Percentiles rank a stretch among this genome's conserved stretches.
phyloP scores from a whole-genome alignment of 2,113 vertebrate species.

The Platichthys stellatus region DNA sequence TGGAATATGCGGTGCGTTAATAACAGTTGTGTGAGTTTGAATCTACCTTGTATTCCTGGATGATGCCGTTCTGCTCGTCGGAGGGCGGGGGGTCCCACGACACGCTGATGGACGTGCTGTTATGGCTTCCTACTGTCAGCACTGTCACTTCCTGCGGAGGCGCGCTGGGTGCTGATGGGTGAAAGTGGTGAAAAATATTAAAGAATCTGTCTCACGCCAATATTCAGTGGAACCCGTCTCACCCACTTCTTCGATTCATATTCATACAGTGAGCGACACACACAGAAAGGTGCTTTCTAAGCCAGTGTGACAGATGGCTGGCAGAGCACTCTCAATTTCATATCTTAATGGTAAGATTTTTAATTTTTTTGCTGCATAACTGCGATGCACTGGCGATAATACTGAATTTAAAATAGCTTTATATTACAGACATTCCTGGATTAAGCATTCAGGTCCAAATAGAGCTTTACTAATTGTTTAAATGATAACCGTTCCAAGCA shows the following conservation, averaged over 20 bases:
- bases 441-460: conserved; percentile 31
- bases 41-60: conserved; percentile 97
- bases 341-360: conserved; percentile 23
- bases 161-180: conserved; percentile 92
- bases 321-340: conserved; percentile 46
- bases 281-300: conserved; percentile 40
- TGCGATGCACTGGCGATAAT: conserved; percentile 16
- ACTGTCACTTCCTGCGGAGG: conserved; percentile 97
- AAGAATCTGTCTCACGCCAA: neutral
- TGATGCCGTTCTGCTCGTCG: conserved; percentile 97
- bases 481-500: conserved; percentile 38
- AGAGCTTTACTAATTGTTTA: conserved; percentile 33
- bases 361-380: neutral
- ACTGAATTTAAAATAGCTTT: conserved; percentile 30
- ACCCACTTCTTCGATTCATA: conserved; percentile 42
- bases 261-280: conserved; percentile 48
- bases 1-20: conserved; percentile 3
- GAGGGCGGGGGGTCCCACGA: conserved; percentile 96
- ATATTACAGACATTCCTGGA: conserved; percentile 37
- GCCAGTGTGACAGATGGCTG: conserved; percentile 52
- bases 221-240: conserved; percentile 37
- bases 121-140: conserved; percentile 92
- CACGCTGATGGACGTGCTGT: conserved; percentile 97
- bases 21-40: conserved; percentile 17
- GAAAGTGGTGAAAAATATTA: conserved; percentile 51